Evolutionary conservation across 2,888 invertebrate species (phyloP), one percentile per base, ranked within the genome.

Genomic region (Drosophila prostipennis): DNA sequence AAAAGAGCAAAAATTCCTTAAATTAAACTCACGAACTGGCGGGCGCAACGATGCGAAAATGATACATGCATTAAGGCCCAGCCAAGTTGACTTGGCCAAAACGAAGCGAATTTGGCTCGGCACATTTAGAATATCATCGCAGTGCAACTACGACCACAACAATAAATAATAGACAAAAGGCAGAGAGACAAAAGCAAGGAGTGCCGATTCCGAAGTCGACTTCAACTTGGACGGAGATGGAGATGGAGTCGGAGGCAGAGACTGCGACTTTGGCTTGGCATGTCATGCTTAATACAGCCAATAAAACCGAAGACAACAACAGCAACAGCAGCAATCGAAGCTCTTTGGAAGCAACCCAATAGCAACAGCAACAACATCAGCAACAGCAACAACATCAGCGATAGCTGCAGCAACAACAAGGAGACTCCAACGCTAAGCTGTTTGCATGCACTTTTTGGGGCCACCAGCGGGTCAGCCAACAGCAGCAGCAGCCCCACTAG

Each of bases 61-160:
- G 84, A 88, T 83, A 79, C 88, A 86, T 88, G 81, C 75, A 87
- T 86, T 88, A 85, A 80, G 72, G 56, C 45, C 77, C 84, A 86
- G 69, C 78, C 73, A 56, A 72, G 73, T 68, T 72, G 78, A 81
- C 77, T 76, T 80, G 73, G 76, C 87, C 65, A 86, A 86, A 83
- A 74, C 85, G 74, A 89, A 84, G 80, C 84, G 80, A 89, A 88
- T 81, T 89, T 82, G 81, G 81, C 78, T 71, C 82, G 89, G 85
- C 82, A 80, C 89, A 87, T 88, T 89, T 90, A 90, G 89, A 90
- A 90, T 90, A 90, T 89, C 89, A 90, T 90, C 89, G 80, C 80
- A 88, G 74, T 67, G 65, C 70, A 69, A 42, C 59, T 42, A 59
- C 46, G 43, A 40, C 36, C 32, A 52, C 53, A 48, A 64, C 42